Base-by-base conservation (phyloP, 2,888 invertebrate genomes). In the Tenthredo mesomela region DNA sequence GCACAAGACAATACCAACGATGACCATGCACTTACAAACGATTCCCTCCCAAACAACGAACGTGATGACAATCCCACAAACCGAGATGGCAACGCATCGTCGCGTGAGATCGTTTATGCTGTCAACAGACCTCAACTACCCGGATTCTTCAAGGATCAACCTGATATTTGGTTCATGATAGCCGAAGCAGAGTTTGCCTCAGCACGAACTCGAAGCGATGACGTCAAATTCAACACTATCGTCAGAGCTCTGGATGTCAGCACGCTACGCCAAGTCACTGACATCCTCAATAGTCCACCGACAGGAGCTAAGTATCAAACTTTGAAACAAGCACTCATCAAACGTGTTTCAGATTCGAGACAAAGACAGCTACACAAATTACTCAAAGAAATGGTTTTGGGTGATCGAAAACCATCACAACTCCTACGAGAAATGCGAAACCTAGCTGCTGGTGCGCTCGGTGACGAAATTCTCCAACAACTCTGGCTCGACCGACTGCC, bases 381-480 rank as follows among this genome's bases (percentile, higher is more conserved):
- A 37, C 82, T 87, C 0, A 86, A 82, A 21, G 87, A 86, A 25
- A 43, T 88, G 33, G 82, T 87, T 33, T 71, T 89, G 25, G 87
- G 86, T 5, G 86, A 88, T 73, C 84, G 86, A 75, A 87, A 87
- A 67, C 88, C 88, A 7, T 86, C 87, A 10, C 85, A 88, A 40
- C 80, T 87, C 7, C 83, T 87, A 15, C 71, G 88, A 33, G 86
- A 88, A 70, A 88, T 89, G 87, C 43, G 73, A 15, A 67, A 65
- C 12, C 87, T 88, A 0, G 86, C 87, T 6, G 86, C 84, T 2
- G 70, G 61, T 18, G 83, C 43, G 6, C 65, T 86, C 5, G 43
- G 78, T 2, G 84, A 75, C 5, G 88, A 88, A 2, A 67, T 86
- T 37, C 77, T 87, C 10, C 86, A 82, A 61, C 54, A 85, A 10